These are phyloP conservation scores for Pedetes capensis DNA, from an alignment of 2,113 vertebrate genomes.

Conservation along the genomic window DNA sequence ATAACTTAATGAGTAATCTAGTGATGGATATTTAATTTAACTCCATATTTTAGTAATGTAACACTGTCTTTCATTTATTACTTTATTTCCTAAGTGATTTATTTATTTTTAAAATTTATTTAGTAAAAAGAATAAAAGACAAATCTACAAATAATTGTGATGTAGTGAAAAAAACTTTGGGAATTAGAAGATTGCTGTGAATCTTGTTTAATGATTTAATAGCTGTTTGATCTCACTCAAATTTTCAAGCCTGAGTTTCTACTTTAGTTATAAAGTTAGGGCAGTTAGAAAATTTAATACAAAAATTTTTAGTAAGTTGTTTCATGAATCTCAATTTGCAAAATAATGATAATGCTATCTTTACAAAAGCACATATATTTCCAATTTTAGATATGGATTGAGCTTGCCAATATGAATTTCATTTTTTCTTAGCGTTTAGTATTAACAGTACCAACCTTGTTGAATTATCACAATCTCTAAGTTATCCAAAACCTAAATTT, in stretches of 20 bases:
- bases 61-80: background rate
- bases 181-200: background rate
- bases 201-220: slow-evolving; percentile 4
- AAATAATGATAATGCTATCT: background rate
- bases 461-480: background rate
- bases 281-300: background rate
- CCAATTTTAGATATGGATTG: background rate
- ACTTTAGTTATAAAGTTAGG: background rate
- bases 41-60: background rate
- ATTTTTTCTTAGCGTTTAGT: background rate
- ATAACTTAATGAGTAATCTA: background rate
- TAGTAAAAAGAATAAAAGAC: background rate
- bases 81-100: background rate
- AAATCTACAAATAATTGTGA: background rate
- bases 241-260: background rate
- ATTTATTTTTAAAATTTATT: background rate
- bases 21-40: background rate
- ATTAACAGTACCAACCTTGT: background rate
- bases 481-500: background rate
- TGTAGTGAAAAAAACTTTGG: background rate
- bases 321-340: background rate
- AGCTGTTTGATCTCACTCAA: background rate
- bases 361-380: background rate
- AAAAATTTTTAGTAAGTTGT: background rate
- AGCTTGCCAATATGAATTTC: background rate